Evolutionary conservation across 2,888 invertebrate species (phyloP), one percentile per base, ranked within the genome.

Genomic region (Reticulitermes lucifugus): DNA sequence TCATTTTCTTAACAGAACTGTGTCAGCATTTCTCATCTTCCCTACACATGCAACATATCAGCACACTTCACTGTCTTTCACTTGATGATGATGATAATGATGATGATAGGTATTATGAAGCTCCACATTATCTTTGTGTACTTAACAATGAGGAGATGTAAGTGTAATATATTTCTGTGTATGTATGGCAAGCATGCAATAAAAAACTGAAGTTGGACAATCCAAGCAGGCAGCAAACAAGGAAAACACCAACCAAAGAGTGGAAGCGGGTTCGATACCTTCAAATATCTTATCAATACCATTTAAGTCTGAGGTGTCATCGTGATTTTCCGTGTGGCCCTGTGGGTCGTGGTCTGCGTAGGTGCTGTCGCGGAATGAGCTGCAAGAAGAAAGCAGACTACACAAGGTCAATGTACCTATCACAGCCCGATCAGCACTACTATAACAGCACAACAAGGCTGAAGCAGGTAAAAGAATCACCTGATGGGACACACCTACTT

Each of bases 301-400:
- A 91, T 92, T 92, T 90, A 92, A 90, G 89, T 92, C 91, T 88
- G 89, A 88, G 83, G 88, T 87, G 51, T 88, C 88, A 73, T 89
- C 89, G 14, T 71, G 86, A 71, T 71, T 81, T 25, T 87, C 87
- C 29, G 82, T 85, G 73, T 83, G 87, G 80, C 82, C 87, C 84
- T 82, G 85, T 25, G 85, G 65, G 87, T 95, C 96, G 89, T 95
- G 95, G 82, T 92, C 91, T 87, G 92, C 92, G 90, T 95, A 95
- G 88, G 96, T 95, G 87, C 96, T 96, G 91, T 96, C 96, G 88
- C 96, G 94, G 92, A 96, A 97, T 83, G 97, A 97, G 91, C 96
- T 96, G 93, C 95, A 96, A 90, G 95, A 96, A 89, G 95, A 96
- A 90, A 96, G 92, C 91, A 96, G 91, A 92, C 95, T 96, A 75